phyloP scores from a whole-genome alignment of 2,797 vertebrate species.

The Accipiter badius region DNA sequence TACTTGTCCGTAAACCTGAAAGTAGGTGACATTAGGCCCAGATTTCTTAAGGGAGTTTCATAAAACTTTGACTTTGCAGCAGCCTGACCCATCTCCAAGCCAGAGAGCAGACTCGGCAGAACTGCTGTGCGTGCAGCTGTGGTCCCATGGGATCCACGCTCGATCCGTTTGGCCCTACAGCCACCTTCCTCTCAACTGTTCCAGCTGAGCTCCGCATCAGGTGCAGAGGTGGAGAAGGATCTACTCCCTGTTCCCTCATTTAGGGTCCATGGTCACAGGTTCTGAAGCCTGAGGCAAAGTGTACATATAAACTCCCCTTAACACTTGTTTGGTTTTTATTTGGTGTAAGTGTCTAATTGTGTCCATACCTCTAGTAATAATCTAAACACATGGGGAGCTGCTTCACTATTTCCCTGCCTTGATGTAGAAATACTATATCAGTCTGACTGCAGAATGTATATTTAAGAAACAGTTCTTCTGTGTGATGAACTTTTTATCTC shows the following conservation, averaged over 20 bases:
- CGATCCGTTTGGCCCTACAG: accelerated
- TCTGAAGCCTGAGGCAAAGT: neutral
- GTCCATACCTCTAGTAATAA: neutral
- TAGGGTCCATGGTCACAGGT: neutral
- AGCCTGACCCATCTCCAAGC: neutral
- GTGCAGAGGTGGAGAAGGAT: neutral
- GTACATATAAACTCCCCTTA: neutral
- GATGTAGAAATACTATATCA: neutral
- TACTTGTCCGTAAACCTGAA: neutral
- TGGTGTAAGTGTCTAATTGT: too few species aligned
- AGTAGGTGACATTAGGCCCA: neutral
- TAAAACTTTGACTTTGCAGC: neutral
- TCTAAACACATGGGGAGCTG: neutral
- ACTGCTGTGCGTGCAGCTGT: neutral
- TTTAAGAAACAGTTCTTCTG: neutral
- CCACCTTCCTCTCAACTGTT: neutral
- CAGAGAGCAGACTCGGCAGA: neutral
- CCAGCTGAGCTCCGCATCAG: neutral
- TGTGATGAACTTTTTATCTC: neutral
- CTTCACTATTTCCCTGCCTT: neutral
- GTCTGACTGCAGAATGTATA: neutral
- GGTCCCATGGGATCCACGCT: neutral
- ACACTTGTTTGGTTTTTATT: neutral
- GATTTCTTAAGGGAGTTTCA: neutral
- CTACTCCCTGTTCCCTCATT: neutral